Percentiles rank a stretch among this genome's conserved stretches.
phyloP scores from a whole-genome alignment of 2,888 invertebrate genomes.

The Mantis religiosa region DNA sequence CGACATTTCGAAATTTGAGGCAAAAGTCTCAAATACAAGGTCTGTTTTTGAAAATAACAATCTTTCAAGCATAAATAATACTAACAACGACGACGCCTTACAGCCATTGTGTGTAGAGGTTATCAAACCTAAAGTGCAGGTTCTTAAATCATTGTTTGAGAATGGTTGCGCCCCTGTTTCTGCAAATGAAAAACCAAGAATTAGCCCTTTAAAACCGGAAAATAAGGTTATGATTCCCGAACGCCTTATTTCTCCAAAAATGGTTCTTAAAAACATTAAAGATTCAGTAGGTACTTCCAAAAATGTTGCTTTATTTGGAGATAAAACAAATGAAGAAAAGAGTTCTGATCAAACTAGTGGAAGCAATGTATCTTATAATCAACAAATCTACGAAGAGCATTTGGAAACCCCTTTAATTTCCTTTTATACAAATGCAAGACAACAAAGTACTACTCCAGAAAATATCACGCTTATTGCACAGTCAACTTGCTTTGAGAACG shows the following conservation, averaged over 20 bases:
- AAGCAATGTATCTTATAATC: too few species aligned
- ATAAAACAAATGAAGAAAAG: not conserved
- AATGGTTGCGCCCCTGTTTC: too few species aligned
- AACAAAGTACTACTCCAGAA: not conserved
- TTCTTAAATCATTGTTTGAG: too few species aligned
- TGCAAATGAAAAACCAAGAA: too few species aligned
- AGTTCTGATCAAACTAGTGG: too few species aligned
- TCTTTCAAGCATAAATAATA: too few species aligned
- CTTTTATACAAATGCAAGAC: not conserved
- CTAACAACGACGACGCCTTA: too few species aligned
- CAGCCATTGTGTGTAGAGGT: too few species aligned
- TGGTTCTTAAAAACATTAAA: not conserved
- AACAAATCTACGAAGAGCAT: not conserved
- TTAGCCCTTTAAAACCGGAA: not conserved
- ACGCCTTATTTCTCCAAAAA: not conserved
- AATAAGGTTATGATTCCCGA: not conserved
- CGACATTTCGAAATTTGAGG: too few species aligned
- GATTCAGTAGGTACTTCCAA: fast-evolving
- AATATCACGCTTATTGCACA: not conserved
- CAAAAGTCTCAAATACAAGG: too few species aligned
- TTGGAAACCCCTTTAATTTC: not conserved
- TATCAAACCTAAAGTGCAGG: too few species aligned
- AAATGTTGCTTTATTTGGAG: not conserved
- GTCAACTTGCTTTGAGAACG: not conserved
- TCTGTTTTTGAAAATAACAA: too few species aligned